Conservation (phyloP, 2,113 vertebrate species). For the Hipposideros armiger region DNA sequence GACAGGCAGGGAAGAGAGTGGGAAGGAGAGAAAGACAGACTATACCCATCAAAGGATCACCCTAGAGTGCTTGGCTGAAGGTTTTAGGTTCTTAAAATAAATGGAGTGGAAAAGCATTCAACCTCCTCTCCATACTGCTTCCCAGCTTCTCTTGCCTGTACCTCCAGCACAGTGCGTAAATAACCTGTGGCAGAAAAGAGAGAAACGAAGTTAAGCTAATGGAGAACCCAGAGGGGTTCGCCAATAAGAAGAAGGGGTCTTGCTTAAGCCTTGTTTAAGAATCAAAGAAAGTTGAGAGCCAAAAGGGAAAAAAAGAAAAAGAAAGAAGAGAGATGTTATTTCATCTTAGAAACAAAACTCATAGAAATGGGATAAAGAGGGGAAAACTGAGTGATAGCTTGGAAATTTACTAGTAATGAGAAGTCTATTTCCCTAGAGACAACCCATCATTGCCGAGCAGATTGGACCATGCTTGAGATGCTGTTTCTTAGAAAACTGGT, state of each 20-base stretch:
- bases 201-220: neutral
- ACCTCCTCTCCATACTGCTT: neutral
- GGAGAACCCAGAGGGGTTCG: neutral
- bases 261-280: neutral
- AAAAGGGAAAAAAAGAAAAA: neutral
- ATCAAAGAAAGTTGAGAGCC: conserved; percentile 30
- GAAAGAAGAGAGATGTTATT: conserved; percentile 48
- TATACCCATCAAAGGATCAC: neutral
- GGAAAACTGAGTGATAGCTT: conserved; percentile 66
- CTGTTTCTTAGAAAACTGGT: conserved; percentile 62
- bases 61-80: neutral
- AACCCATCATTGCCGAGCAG: conserved; percentile 31
- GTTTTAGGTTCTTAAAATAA: conserved; percentile 9
- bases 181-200: neutral
- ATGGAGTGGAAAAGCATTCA: neutral
- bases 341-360: conserved; percentile 66
- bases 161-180: neutral
- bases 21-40: neutral
- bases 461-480: neutral
- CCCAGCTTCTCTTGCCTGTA: neutral
- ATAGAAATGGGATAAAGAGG: conserved; percentile 64
- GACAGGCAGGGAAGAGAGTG: neutral
- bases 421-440: conserved; percentile 70
- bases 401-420: conserved; percentile 79
- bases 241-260: neutral